Base-by-base conservation (phyloP, 2,888 invertebrate genomes). In the Hypselothyrea guttata region DNA sequence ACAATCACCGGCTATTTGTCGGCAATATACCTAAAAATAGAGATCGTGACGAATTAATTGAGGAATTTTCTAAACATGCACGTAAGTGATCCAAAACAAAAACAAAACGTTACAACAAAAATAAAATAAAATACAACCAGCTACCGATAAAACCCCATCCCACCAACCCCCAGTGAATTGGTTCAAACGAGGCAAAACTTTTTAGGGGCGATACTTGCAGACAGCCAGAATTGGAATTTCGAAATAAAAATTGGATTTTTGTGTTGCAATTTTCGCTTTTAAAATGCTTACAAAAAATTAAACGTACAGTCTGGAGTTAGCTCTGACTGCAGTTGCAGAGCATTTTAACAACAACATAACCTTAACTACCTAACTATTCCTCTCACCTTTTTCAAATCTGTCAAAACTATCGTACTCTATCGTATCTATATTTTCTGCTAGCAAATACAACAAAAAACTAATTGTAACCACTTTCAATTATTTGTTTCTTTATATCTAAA, bases 1-100 rank as follows among this genome's bases (percentile, higher is more conserved):
- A 98, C 95, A 98, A 98, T 95, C 97, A 97, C 93, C 96, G 98
- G 94, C 96, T 98, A 94, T 98, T 98, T 96, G 97, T 98, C 94
- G 98, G 98, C 93, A 98, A 98, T 97, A 98, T 98, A 94, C 98
- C 98, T 94, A 98, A 98, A 95, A 97, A 96, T 95, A 97, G 97
- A 95, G 97, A 97, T 94, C 96, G 95, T 94, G 97, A 97, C 93
- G 97, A 98, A 95, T 96, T 98, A 93, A 95, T 96, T 94, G 97
- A 98, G 95, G 98, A 98, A 94, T 98, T 98, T 95, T 94, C 96
- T 93, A 97, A 97, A 94, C 96, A 97, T 94, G 97, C 97, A 96
- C 97, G 98, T 98, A 97, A 96, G 97, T 96, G 89, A 88, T 88
- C 66, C 74, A 85, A 79, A 79, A 75, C 72, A 71, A 68, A 59